Evolutionary conservation across 2,888 invertebrate genomes (phyloP).

Genomic region (Melieria omissa): DNA sequence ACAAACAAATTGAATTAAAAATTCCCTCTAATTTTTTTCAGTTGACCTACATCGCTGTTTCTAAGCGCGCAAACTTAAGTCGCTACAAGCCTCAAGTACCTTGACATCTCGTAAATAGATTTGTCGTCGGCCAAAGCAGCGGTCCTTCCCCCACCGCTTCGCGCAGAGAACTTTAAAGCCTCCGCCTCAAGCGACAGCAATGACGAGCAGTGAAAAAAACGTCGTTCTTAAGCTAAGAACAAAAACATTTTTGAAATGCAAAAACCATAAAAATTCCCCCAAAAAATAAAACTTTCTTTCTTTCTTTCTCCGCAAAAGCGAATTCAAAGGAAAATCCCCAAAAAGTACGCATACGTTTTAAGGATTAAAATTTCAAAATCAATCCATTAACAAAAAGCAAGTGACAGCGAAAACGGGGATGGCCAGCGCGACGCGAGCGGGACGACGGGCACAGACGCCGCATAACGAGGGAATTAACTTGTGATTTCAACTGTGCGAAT

Average conservation of each 20-base stretch:
- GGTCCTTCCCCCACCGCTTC: background rate
- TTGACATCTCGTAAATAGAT: too few relatives aligned
- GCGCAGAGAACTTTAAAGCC: slow-evolving; percentile 9
- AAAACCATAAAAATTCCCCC: slow-evolving; percentile 30
- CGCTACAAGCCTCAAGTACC: too few relatives aligned
- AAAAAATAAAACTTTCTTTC: slow-evolving; percentile 1
- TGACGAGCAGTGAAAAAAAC: background rate
- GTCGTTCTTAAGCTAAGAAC: slow-evolving; percentile 27
- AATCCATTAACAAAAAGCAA: slow-evolving; percentile 59
- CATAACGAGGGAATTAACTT: slow-evolving; percentile 55
- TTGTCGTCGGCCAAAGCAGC: too few relatives aligned
- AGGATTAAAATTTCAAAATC: slow-evolving; percentile 53
- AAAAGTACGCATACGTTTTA: slow-evolving; percentile 51
- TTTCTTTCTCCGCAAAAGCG: background rate
- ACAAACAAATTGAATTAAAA: too few relatives aligned
- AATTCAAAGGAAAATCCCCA: slow-evolving; percentile 45
- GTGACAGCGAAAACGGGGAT: slow-evolving; percentile 34
- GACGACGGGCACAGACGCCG: slow-evolving; percentile 19
- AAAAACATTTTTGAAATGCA: slow-evolving; percentile 31
- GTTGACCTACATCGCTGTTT: too few relatives aligned
- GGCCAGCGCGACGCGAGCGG: too few relatives aligned
- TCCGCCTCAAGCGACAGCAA: slow-evolving; percentile 9
- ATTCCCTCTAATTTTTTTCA: too few relatives aligned
- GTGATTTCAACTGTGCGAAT: slow-evolving; percentile 64
- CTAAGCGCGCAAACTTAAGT: too few relatives aligned